Evolutionary conservation across 2,888 invertebrate genomes (phyloP).

Genomic region (Nipponacmea schrenckii): DNA sequence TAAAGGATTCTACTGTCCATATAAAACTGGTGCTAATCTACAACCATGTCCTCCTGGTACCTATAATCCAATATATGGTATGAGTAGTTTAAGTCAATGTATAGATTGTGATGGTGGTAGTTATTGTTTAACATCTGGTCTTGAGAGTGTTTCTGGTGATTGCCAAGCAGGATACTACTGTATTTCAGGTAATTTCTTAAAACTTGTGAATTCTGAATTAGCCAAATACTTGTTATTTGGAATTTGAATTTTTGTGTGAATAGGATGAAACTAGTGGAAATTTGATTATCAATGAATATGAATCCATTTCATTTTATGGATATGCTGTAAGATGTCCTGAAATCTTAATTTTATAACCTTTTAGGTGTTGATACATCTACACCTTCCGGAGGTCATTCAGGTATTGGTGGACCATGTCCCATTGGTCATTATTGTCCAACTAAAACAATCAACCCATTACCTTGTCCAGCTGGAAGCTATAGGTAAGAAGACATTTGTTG

Average conservation of each 20-base stretch:
- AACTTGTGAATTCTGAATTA: background rate
- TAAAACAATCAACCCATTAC: conserved; percentile 48
- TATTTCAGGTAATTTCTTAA: conserved; percentile 44
- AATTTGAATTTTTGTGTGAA: too few species aligned
- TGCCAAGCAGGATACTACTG: conserved; percentile 64
- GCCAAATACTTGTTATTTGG: too few species aligned
- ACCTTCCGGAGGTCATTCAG: conserved; percentile 57
- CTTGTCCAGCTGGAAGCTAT: conserved; percentile 59
- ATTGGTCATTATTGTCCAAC: conserved; percentile 58
- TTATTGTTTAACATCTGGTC: conserved; percentile 56
- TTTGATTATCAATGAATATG: too few species aligned
- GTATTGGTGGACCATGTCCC: conserved; percentile 60
- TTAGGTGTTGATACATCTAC: conserved; percentile 58
- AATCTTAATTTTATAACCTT: conserved; percentile 22
- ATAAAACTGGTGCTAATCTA: conserved; percentile 59
- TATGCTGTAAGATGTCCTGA: too few species aligned
- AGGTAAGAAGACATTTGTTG: conserved; percentile 37
- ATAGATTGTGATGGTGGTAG: conserved; percentile 63
- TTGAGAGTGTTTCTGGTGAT: conserved; percentile 45
- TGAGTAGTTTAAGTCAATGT: conserved; percentile 53
- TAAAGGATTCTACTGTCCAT: conserved; percentile 57
- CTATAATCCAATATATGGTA: conserved; percentile 53
- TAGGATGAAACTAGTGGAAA: too few species aligned
- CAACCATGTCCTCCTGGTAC: conserved; percentile 64
- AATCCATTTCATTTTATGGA: too few species aligned